Conservation (phyloP, 2,797 vertebrate genomes). For the Anguilla obscura region DNA sequence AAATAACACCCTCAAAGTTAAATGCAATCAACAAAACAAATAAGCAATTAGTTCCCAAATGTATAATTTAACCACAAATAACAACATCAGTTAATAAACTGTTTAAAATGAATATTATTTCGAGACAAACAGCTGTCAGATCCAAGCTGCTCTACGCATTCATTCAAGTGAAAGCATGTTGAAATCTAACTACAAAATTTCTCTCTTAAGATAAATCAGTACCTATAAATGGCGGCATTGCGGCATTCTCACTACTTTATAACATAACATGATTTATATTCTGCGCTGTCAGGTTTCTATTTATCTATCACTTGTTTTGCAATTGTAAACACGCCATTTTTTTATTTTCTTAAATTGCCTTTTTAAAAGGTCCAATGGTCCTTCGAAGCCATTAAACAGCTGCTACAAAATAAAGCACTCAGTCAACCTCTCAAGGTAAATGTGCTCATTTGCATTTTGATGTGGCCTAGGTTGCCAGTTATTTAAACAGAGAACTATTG, state of each 20-base stretch:
- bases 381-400: neutral
- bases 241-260: neutral
- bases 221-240: neutral
- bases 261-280: neutral
- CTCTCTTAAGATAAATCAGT: neutral
- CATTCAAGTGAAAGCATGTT: neutral
- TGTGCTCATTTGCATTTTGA: neutral
- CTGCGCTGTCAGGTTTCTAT: neutral
- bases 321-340: neutral
- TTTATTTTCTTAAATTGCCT: neutral
- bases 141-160: too few species aligned
- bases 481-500: neutral
- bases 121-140: neutral
- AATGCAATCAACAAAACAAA: neutral
- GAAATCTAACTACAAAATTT: neutral
- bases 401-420: neutral
- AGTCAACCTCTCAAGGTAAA: slow-evolving; percentile 13
- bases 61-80: neutral
- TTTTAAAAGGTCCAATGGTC: slow-evolving; percentile 4
- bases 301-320: neutral
- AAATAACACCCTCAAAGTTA: neutral
- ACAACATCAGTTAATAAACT: neutral
- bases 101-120: neutral
- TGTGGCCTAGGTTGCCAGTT: slow-evolving; percentile 1
- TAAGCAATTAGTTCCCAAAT: neutral